Evolutionary conservation across 2,888 invertebrate species (phyloP).

Genomic region (Ophion ellenae): DNA sequence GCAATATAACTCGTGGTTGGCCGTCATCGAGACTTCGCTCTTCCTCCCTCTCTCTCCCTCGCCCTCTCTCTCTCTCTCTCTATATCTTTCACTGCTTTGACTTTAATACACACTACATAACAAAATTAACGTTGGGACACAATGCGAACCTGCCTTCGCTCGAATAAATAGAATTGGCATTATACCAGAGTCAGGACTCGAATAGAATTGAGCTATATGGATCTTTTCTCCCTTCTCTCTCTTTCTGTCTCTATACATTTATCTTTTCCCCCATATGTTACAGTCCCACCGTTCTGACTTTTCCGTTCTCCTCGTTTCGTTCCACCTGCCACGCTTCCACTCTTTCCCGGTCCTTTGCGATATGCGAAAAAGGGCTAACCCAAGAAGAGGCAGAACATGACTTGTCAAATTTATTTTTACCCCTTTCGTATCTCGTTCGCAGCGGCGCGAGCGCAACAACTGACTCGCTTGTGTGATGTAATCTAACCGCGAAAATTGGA

Average conservation of each 20-base stretch:
- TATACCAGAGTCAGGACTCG: slow-evolving; percentile 78
- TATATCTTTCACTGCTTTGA: slow-evolving; percentile 13
- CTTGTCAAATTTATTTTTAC: slow-evolving; percentile 3
- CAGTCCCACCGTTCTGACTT: slow-evolving; percentile 15
- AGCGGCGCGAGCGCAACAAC: neutral
- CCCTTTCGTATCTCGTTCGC: neutral
- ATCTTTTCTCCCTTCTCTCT: slow-evolving; percentile 69
- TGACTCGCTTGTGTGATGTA: slow-evolving; percentile 1
- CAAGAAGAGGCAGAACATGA: neutral
- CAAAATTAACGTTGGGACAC: slow-evolving; percentile 80
- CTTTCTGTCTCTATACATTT: slow-evolving; percentile 36
- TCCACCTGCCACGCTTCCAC: neutral
- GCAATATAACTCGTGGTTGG: slow-evolving; percentile 18
- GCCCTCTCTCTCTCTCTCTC: neutral
- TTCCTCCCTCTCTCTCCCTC: slow-evolving; percentile 8
- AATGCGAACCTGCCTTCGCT: slow-evolving; percentile 81
- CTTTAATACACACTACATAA: slow-evolving; percentile 71
- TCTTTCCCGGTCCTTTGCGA: neutral
- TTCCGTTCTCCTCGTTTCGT: neutral
- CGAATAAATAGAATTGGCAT: slow-evolving; percentile 82
- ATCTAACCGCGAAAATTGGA: neutral
- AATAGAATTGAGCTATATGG: slow-evolving; percentile 82
- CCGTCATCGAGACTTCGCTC: neutral
- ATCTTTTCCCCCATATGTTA: neutral
- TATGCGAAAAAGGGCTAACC: neutral